Percentiles rank a stretch among this genome's conserved stretches.
phyloP scores from a whole-genome alignment of 2,888 invertebrate genomes.

The Cryptocheilus praepositus region DNA sequence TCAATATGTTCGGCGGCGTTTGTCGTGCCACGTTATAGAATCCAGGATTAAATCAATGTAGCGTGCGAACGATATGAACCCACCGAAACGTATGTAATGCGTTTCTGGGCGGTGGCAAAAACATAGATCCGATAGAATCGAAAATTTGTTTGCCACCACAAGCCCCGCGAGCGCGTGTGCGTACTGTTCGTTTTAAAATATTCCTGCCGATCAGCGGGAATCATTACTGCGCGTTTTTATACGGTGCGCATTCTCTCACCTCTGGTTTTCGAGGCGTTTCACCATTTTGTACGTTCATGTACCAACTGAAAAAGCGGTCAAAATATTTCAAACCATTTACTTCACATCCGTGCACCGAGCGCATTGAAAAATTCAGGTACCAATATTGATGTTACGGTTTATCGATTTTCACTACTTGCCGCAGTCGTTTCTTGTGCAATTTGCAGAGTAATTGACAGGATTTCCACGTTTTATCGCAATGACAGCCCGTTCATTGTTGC shows the following conservation, averaged over 20 bases:
- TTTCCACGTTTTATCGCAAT: no score
- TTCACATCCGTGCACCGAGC: no score
- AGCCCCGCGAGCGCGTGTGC: slow-evolving; percentile 7
- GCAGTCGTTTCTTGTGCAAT: no score
- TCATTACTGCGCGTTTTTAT: background rate
- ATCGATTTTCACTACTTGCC: no score
- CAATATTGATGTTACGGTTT: no score
- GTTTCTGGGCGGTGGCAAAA: slow-evolving; percentile 39
- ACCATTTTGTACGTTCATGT: no score
- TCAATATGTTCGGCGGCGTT: slow-evolving; percentile 2
- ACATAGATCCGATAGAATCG: slow-evolving; percentile 45
- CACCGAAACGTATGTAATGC: slow-evolving; percentile 54
- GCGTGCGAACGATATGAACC: slow-evolving; percentile 55
- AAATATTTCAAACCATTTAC: no score
- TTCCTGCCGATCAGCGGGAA: background rate
- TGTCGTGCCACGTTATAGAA: slow-evolving; percentile 33
- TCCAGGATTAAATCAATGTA: slow-evolving; percentile 58
- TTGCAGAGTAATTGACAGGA: no score
- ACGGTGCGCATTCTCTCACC: background rate
- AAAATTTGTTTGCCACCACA: slow-evolving; percentile 44
- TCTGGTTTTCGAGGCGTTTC: background rate
- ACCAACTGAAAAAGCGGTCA: no score
- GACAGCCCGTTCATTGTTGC: no score
- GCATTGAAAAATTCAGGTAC: no score
- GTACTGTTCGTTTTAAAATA: background rate